Evolutionary conservation across 2,888 invertebrate genomes (phyloP).

Genomic region (Lydus trimaculatus): DNA sequence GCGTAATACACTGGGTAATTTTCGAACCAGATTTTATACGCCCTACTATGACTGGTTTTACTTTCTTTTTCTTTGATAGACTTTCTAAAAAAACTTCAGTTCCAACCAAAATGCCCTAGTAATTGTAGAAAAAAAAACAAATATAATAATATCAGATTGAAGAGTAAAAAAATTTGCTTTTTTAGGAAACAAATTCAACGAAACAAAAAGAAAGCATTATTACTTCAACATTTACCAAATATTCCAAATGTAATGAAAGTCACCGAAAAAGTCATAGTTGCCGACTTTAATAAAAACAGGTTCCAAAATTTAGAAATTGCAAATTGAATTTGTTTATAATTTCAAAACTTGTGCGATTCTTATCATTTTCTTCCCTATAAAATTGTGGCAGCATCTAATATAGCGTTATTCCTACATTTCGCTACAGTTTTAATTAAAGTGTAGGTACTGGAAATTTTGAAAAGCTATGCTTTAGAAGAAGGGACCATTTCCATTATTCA

Average conservation of each 20-base stretch:
- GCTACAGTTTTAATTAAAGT: no score
- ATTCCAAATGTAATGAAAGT: neutral
- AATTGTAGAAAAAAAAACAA: neutral
- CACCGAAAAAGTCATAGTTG: neutral
- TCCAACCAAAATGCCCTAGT: neutral
- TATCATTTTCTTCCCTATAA: no score
- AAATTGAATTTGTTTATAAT: neutral
- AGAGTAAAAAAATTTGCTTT: neutral
- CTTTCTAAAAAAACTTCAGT: neutral
- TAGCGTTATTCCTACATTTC: no score
- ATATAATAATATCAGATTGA: neutral
- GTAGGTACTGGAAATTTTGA: no score
- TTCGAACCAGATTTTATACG: neutral
- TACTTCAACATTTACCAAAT: neutral
- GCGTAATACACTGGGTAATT: neutral
- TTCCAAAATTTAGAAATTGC: neutral
- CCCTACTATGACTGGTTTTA: neutral
- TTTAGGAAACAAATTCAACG: neutral
- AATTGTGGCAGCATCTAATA: no score
- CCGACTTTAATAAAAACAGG: neutral
- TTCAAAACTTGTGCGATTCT: neutral
- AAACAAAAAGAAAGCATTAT: neutral
- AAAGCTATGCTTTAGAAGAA: no score
- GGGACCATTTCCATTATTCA: no score
- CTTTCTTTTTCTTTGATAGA: neutral